Base-by-base conservation (phyloP, 2,888 invertebrate genomes). In the Masnerella sp. region DNA sequence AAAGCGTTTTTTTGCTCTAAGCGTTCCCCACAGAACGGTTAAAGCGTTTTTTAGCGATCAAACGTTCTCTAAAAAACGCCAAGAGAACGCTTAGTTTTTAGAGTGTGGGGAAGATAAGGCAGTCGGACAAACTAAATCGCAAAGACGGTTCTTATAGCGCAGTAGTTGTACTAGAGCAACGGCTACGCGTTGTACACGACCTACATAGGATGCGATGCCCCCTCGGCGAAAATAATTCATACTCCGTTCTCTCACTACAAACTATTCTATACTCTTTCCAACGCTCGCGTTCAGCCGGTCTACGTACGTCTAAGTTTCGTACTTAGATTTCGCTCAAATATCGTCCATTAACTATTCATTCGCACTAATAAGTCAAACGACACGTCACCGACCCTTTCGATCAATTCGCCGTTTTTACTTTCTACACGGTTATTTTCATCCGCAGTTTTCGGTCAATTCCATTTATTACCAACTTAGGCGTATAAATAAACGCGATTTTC, bases 141-240 rank as follows among this genome's bases (percentile, higher is more conserved):
- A 59, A 68, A 74, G 74, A 62, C 59, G 72, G 74, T 71, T 71
- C 71, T 76, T 70, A 49, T 68, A 64, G 73, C 71, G 71, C 69
- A 56, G 71, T 56, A 73, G 73, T 75, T 61, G 65, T 69, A 65
- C 72, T 73, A 75, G 75, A 76, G 72, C 75, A 75, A 75, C 52
- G 52, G 65, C 83, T 84, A 83, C 84, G 85, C 71, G 71, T 59
- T 84, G 85, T 84, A 85, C 85, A 85, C 87, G 87, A 87, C 87
- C 87, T 87, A 87, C 86, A 87, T 87, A 87, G 87, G 87, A 87
- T 85, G 85, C 86, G 86, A 86, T 87, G 87, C 87, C 84, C 87
- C 85, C 85, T 82, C 84, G 85, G 86, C 85, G 84, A 87, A 87
- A 87, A 87, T 87, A 87, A 87, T 87, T 86, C 86, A 86, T 86